A percentile compares a stretch with the other conserved stretches of the same genome.
phyloP scores from a whole-genome alignment of 2,113 vertebrate genomes.

The Morone chrysops region DNA sequence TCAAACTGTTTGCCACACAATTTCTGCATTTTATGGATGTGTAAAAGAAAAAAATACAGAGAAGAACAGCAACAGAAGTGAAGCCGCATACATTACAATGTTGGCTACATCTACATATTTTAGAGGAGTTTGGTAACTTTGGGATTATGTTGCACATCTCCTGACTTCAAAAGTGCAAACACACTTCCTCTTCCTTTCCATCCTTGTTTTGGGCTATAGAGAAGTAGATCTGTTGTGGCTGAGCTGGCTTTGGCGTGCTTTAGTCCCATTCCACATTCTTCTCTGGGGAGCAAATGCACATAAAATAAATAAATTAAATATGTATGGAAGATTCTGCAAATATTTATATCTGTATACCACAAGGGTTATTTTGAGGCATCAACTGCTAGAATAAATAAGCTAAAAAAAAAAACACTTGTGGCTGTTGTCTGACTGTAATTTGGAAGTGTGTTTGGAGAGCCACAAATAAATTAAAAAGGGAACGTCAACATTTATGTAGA shows the following conservation, averaged over 20 bases:
- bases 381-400: not conserved
- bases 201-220: conserved; percentile 11
- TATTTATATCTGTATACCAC: conserved; percentile 17
- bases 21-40: not conserved
- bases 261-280: conserved; percentile 34
- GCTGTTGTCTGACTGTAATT: too few species aligned
- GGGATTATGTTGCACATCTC: conserved; percentile 24
- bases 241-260: conserved; percentile 31
- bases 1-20: not conserved
- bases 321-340: conserved; percentile 8
- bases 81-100: conserved; percentile 11
- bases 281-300: conserved; percentile 37
- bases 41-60: not conserved
- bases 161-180: not conserved
- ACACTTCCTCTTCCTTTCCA: not conserved
- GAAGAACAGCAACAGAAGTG: not conserved
- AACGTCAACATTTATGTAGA: not conserved
- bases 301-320: conserved; percentile 30
- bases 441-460: too few species aligned
- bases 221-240: conserved; percentile 14
- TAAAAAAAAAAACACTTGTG: too few species aligned
- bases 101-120: conserved; percentile 3
- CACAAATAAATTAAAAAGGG: not conserved
- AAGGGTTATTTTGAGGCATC: not conserved
- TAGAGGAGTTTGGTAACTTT: conserved; percentile 25